Percentiles rank a stretch among this genome's conserved stretches.
These are phyloP conservation scores for Montipora sp. DNA, from an alignment of 64 coral and sea anemone genomes.

Conservation along the genomic window DNA sequence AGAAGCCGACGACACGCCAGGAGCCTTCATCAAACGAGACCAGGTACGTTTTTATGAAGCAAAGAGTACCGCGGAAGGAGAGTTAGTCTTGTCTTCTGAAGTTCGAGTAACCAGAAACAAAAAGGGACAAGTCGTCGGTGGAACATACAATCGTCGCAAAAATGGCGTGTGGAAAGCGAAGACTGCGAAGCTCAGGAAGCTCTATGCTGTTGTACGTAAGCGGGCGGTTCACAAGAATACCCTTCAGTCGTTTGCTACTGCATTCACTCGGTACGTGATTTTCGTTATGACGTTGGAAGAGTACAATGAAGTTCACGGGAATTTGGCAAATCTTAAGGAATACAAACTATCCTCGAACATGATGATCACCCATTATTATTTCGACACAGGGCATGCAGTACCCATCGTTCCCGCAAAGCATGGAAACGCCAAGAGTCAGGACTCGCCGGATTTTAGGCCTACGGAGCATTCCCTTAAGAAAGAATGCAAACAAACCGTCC, in stretches of 20 bases:
- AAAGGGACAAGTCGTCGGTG: too few species aligned
- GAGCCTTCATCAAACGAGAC: conserved; percentile 64
- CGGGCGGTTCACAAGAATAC: conserved; percentile 55
- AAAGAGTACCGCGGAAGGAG: conserved; percentile 23
- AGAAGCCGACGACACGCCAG: conserved; percentile 57
- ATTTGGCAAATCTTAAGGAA: conserved; percentile 56
- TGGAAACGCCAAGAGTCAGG: conserved; percentile 46
- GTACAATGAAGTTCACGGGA: conserved; percentile 56
- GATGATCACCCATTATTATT: conserved; percentile 55
- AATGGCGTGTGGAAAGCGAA: conserved; percentile 46
- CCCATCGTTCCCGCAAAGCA: conserved; percentile 18
- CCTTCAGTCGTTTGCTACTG: conserved; percentile 2
- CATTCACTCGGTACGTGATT: conserved; percentile 59
- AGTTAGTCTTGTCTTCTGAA: neutral
- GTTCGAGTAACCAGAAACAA: too few species aligned
- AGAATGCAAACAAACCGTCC: conserved; percentile 62
- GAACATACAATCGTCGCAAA: too few species aligned
- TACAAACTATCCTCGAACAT: conserved; percentile 46
- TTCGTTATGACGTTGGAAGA: conserved; percentile 61
- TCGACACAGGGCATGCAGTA: neutral
- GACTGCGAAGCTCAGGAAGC: conserved; percentile 44
- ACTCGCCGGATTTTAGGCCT: conserved; percentile 31
- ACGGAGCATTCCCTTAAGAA: conserved; percentile 54
- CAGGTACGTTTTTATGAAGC: conserved; percentile 69
- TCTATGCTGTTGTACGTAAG: conserved; percentile 61